phyloP scores from a whole-genome alignment of 2,888 invertebrate species.

The Hydrotaea diabolus region DNA sequence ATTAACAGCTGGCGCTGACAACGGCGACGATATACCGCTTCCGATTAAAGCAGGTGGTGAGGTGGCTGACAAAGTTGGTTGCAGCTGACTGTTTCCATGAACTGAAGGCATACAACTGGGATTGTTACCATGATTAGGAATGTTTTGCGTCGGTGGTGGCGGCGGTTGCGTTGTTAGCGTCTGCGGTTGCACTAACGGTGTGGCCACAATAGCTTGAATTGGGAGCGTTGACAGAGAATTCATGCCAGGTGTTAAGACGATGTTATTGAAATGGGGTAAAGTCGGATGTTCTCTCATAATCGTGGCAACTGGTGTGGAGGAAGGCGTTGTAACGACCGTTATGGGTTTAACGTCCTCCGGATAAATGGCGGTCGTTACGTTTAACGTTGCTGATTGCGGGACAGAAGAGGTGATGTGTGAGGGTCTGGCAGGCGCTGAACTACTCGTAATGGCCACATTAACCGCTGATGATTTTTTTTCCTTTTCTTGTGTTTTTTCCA shows the following conservation, averaged over 20 bases:
- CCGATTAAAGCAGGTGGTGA: slow-evolving; percentile 26
- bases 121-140: slow-evolving; percentile 68
- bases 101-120: slow-evolving; percentile 68
- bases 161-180: slow-evolving; percentile 12
- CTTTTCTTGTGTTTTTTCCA: neutral
- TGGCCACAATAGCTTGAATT: slow-evolving; percentile 10
- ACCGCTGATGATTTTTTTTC: neutral
- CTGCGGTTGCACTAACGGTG: slow-evolving; percentile 9
- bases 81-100: slow-evolving; percentile 39
- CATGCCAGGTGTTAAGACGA: slow-evolving; percentile 50
- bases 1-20: slow-evolving; percentile 37
- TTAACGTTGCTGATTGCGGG: neutral
- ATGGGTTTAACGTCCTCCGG: slow-evolving; percentile 37
- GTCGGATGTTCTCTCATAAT: slow-evolving; percentile 65
- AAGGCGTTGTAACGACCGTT: neutral
- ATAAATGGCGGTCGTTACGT: neutral
- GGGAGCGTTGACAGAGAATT: slow-evolving; percentile 36
- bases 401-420: slow-evolving; percentile 1
- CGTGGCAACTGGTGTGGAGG: slow-evolving; percentile 9
- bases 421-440: neutral
- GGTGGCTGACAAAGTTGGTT: slow-evolving; percentile 61
- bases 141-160: slow-evolving; percentile 44
- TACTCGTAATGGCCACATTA: neutral
- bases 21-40: slow-evolving; percentile 39
- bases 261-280: slow-evolving; percentile 69